Base-by-base conservation (phyloP, 2,113 vertebrate genomes). In the Rhinichthys klamathensis region DNA sequence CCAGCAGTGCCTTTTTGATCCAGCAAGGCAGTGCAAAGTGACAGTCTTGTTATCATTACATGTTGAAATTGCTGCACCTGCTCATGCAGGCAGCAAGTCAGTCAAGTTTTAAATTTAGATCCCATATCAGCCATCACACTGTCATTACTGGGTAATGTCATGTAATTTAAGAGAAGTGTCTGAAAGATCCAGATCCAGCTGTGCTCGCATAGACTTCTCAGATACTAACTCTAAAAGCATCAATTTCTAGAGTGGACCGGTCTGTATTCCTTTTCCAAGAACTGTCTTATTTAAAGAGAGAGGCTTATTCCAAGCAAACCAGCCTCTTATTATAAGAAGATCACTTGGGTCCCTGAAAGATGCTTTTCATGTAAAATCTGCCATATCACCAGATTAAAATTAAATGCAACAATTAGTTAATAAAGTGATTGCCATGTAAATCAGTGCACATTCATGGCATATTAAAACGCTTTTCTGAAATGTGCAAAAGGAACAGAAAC, bases 201-300 rank as follows among this genome's bases (percentile, higher is more conserved):
- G 21, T 56, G 72, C 60, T 77, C 75, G 25, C 70, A 72, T 21
- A 56, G 25, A 69, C 25, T 27, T 60, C 25, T 54, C 54, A 58
- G 67, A 35, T 21, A 23, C 79, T 74, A 38, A 70, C 49, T 27
- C 65, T 74, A 41, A 35, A 21, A 80, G 49, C 80, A 80, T 84
- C 41, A n/a, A 7, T 80, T 73, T 49, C 18, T 23, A 32, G 23
- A 87, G 32, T 21, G 21, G 6, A 21, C 38, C 15, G 1, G 3
- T 35, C 16, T 84, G n/a, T 21, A 18, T 46, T 76, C 3, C 38
- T 77, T 81, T 83, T 79, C 35, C 56, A 25, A 80, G 69, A 84
- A 84, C 38, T 18, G 72, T 58, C 21, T 27, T 23, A 73, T 61
- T 83, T 60, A 61, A 51, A 69, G 46, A 15, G 6, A 51, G n/a